Evolutionary conservation across 2,888 invertebrate species (phyloP).

Genomic region (Lacanobia oleracea): DNA sequence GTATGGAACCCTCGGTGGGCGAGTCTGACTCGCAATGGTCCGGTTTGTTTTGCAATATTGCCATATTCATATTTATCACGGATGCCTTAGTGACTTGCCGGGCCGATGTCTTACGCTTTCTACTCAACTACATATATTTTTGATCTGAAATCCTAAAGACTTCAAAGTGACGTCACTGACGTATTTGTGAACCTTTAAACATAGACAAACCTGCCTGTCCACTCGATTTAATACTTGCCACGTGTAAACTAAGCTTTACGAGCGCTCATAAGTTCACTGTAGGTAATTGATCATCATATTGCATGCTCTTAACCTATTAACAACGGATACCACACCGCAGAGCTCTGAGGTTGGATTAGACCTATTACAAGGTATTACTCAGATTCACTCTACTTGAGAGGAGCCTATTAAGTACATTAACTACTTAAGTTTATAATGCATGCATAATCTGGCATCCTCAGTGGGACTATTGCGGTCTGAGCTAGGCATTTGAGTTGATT

Average conservation of each 20-base stretch:
- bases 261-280: conserved; percentile 5
- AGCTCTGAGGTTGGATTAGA: conserved; percentile 35
- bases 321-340: conserved; percentile 31
- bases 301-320: conserved; percentile 50
- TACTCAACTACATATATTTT: too few species aligned
- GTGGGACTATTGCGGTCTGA: conserved; percentile 28
- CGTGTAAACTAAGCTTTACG: conserved; percentile 7
- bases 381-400: conserved; percentile 30
- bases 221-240: conserved; percentile 13
- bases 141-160: too few species aligned
- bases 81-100: too few species aligned
- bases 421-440: conserved; percentile 46
- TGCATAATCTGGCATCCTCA: conserved; percentile 28
- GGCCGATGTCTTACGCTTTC: too few species aligned
- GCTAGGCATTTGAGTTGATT: conserved; percentile 12
- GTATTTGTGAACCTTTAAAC: background rate
- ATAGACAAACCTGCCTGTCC: background rate
- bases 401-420: conserved; percentile 47
- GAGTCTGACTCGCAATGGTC: too few species aligned
- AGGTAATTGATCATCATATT: conserved; percentile 26
- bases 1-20: too few species aligned
- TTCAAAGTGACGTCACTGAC: too few species aligned
- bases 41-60: too few species aligned
- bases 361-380: conserved; percentile 45
- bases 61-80: too few species aligned